Evolutionary conservation across 2,888 invertebrate genomes (phyloP).

Genomic region (Exocentrus adspersus): DNA sequence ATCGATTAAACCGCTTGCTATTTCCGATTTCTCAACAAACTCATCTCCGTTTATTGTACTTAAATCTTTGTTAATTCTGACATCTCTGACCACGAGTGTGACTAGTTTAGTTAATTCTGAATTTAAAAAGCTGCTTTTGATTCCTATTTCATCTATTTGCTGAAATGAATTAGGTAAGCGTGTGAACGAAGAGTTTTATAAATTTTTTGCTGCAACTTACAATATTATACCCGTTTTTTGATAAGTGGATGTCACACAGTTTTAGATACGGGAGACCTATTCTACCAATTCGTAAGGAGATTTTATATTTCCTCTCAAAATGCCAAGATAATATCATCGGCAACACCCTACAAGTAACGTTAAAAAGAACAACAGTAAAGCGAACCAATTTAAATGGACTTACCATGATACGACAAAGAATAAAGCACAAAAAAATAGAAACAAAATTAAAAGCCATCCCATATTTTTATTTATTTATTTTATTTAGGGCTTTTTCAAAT

Average conservation of each 20-base stretch:
- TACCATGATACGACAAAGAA: conserved; percentile 47
- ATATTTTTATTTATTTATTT: conserved; percentile 31
- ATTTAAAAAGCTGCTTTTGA: conserved; percentile 88
- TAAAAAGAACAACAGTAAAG: not conserved
- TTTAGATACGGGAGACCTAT: conserved; percentile 84
- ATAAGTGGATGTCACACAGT: conserved; percentile 81
- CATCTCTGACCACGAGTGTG: conserved; percentile 83
- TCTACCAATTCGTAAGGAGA: conserved; percentile 82
- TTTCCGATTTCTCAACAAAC: conserved; percentile 53
- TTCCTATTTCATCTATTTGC: conserved; percentile 87
- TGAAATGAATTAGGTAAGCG: conserved; percentile 58
- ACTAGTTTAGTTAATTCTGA: conserved; percentile 87
- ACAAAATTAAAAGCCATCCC: conserved; percentile 46
- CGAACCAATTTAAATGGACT: not conserved
- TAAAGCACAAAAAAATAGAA: conserved; percentile 42
- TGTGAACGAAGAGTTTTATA: conserved; percentile 2
- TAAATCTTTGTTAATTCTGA: conserved; percentile 83
- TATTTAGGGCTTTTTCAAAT: too few species aligned
- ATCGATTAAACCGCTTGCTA: conserved; percentile 66
- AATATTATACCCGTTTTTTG: conserved; percentile 73
- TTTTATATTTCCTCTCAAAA: conserved; percentile 81
- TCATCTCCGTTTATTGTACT: conserved; percentile 55
- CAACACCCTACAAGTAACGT: conserved; percentile 71
- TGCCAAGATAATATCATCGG: conserved; percentile 83
- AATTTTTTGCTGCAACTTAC: too few species aligned